phyloP scores from a whole-genome alignment of 2,797 vertebrate genomes.

The Chelon auratus region DNA sequence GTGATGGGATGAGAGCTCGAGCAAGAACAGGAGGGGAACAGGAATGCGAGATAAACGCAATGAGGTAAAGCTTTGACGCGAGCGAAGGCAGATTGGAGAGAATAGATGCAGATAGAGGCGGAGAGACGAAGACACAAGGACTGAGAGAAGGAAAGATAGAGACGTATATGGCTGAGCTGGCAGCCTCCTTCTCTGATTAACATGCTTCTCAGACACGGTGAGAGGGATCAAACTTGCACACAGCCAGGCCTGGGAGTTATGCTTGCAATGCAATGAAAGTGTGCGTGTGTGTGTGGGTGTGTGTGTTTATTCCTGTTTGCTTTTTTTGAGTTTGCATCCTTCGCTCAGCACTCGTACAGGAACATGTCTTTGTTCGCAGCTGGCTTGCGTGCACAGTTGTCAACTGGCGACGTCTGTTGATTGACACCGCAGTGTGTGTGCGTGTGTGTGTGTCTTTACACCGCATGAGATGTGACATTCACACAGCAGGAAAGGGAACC shows the following conservation, averaged over 20 bases:
- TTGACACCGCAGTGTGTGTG: constrained; percentile 43
- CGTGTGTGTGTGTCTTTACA: constrained; percentile 7
- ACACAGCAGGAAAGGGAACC: constrained; percentile 30
- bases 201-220: constrained; percentile 81
- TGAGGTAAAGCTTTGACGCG: constrained; percentile 52
- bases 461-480: constrained; percentile 59
- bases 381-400: constrained; percentile 57
- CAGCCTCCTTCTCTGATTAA: constrained; percentile 78
- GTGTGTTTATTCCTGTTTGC: constrained; percentile 45
- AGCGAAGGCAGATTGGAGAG: constrained; percentile 52
- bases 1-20: constrained; percentile 50
- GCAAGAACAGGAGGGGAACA: constrained; percentile 42
- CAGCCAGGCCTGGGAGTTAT: constrained; percentile 71
- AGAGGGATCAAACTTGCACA: constrained; percentile 75
- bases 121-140: constrained; percentile 39
- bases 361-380: constrained; percentile 57
- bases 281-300: constrained; percentile 40
- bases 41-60: constrained; percentile 58
- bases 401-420: constrained; percentile 57
- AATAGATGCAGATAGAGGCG: constrained; percentile 56
- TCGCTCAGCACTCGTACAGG: constrained; percentile 29
- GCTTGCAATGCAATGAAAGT: constrained; percentile 67
- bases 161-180: constrained; percentile 72
- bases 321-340: constrained; percentile 57
- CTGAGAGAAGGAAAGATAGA: constrained; percentile 56